These are phyloP conservation scores for Australoheros scitulus DNA, from an alignment of 2,113 vertebrate species.

Conservation along the genomic window DNA sequence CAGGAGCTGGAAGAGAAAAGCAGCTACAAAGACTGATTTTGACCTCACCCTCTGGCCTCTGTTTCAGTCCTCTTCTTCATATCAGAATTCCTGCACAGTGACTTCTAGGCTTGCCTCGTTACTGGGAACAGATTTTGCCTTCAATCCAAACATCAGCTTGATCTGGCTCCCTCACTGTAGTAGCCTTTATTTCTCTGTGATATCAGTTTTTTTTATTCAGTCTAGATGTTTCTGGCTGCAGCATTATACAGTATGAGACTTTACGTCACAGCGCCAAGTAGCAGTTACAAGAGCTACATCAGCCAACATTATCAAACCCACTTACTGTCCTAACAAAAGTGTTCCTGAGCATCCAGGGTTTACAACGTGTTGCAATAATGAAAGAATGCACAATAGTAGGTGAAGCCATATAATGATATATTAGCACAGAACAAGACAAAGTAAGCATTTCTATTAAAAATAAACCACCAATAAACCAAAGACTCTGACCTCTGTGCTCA, in stretches of 20 bases:
- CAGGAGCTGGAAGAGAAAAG: constrained; percentile 12
- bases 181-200: not conserved
- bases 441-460: not conserved
- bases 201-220: not conserved
- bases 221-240: constrained; percentile 9
- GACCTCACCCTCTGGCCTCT: not conserved
- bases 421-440: not conserved
- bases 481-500: too few species aligned
- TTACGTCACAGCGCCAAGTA: constrained; percentile 6
- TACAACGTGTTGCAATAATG: not conserved
- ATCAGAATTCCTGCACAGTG: not conserved
- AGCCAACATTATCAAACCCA: not conserved
- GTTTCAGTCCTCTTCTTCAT: not conserved
- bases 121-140: not conserved
- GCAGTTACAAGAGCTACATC: not conserved
- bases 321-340: not conserved
- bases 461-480: too few species aligned
- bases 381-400: not conserved
- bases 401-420: too few species aligned
- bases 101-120: not conserved
- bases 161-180: constrained; percentile 8
- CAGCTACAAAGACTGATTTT: not conserved
- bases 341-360: not conserved
- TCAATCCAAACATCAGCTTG: constrained; percentile 10
- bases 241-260: constrained; percentile 3